Percentiles rank a stretch among this genome's conserved stretches.
Evolutionary conservation across 2,113 vertebrate genomes (phyloP).

Genomic region (Ictidomys tridecemlineatus): DNA sequence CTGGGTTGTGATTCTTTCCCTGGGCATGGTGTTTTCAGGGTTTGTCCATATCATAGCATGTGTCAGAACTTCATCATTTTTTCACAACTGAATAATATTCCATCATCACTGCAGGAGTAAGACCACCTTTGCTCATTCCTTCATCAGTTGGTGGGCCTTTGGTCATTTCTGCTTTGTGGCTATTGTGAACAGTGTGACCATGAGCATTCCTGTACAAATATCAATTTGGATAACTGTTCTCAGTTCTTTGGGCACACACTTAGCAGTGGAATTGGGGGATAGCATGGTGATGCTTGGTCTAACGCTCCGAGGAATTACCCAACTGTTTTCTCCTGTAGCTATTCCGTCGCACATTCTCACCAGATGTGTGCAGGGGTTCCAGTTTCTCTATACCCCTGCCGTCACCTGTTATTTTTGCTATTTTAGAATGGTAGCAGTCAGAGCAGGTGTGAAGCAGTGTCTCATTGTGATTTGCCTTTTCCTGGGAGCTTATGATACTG

Average conservation of each 20-base stretch:
- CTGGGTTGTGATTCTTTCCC: background rate
- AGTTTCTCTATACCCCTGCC: background rate
- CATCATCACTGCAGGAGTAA: background rate
- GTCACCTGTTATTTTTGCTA: background rate
- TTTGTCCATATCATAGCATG: background rate
- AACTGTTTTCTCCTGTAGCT: background rate
- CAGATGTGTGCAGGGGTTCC: background rate
- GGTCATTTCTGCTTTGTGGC: background rate
- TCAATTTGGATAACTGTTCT: background rate
- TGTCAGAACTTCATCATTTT: background rate
- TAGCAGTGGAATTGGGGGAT: background rate
- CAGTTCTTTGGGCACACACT: background rate
- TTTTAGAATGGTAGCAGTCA: background rate
- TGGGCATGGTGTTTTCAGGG: background rate
- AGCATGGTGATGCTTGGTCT: background rate
- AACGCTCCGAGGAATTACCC: background rate
- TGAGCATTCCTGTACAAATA: background rate
- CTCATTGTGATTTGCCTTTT: background rate
- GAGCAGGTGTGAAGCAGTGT: background rate
- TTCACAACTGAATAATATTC: background rate
- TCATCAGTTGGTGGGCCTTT: background rate
- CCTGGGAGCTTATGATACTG: background rate
- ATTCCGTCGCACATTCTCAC: background rate
- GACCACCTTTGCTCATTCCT: background rate
- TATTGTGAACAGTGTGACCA: background rate